Base-by-base conservation (phyloP, 1,140 invertebrate genomes). In the Drosophila azteca region DNA sequence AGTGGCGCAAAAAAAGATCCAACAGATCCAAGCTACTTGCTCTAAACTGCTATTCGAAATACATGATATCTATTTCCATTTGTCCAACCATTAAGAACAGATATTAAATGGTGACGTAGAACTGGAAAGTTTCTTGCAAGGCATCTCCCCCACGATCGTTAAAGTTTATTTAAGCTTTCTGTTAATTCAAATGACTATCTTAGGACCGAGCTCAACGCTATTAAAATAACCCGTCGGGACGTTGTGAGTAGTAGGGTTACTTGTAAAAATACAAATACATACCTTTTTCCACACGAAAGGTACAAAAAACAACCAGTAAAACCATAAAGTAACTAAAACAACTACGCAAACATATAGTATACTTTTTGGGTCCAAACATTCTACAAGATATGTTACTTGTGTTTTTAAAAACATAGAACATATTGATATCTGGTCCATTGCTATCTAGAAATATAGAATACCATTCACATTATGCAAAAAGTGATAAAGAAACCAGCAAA, bases 211-310 rank as follows among this genome's bases (percentile, higher is more conserved):
- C 31, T 35, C 31, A 11, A 35, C 2, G n/a, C 29, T 54, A 43
- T 9, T 35, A 35, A 9, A 35, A 20, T 20, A 35, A 35, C 8
- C 3, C 13, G 26, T 35, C 3, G 3, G 3, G 31, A 9, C 8
- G 8, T 35, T 53, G 3, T 24, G 41, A 24, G 6, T 29, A 7
- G 24, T 26, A 26, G 24, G 5, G 24, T 26, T 26, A 26, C 4
- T 26, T 26, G 24, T 26, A 26, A 22, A 45, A 11, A 58, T 26
- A 15, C 8, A 8, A 45, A 15, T 52, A 70, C 59, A n/a, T 79
- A 87, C 82, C 77, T 82, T 82, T 46, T 45, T 69, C 79, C 79
- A 87, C 58, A 67, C 60, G 45, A 87, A 44, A 2, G 83, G 82
- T 41, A 87, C 50, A 49, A 55, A 82, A 67, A 79, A 88, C n/a